Conservation (phyloP, 2,797 vertebrate genomes). For the Enteromius paludinosus region DNA sequence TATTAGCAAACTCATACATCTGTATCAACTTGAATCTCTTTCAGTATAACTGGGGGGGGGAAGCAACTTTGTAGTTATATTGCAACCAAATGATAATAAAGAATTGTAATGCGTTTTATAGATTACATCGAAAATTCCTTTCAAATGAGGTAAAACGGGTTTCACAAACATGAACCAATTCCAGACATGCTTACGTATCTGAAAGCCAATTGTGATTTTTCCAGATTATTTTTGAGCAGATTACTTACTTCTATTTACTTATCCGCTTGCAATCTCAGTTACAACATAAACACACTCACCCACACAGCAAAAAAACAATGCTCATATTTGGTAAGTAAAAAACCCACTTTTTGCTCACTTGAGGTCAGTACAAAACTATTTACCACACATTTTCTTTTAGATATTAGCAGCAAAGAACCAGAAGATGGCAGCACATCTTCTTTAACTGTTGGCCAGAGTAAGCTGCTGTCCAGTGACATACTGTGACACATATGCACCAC, state of each 20-base stretch:
- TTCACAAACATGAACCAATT: constrained; percentile 18
- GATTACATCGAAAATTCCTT: not conserved
- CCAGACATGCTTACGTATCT: not conserved
- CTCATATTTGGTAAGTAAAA: not conserved
- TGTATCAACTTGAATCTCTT: not conserved
- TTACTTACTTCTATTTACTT: not conserved
- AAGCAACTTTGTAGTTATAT: constrained; percentile 27
- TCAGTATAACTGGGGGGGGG: constrained; percentile 43
- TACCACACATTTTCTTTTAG: not conserved
- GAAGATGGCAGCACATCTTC: constrained; percentile 53
- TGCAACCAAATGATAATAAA: constrained; percentile 64
- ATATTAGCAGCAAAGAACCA: constrained; percentile 27
- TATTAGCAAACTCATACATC: not conserved
- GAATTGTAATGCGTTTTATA: constrained; percentile 3
- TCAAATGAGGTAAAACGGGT: not conserved
- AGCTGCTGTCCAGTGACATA: not conserved
- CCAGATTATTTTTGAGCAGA: not conserved
- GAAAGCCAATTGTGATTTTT: not conserved
- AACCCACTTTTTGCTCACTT: not conserved
- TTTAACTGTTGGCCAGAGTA: not conserved
- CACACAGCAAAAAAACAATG: not conserved
- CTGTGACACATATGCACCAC: not conserved
- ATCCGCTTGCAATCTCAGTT: not conserved
- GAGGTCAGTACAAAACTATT: not conserved
- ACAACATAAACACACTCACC: constrained; percentile 5